Evolutionary conservation across 1,140 invertebrate species (phyloP).

Genomic region (Macrobrachium rosenbergii): DNA sequence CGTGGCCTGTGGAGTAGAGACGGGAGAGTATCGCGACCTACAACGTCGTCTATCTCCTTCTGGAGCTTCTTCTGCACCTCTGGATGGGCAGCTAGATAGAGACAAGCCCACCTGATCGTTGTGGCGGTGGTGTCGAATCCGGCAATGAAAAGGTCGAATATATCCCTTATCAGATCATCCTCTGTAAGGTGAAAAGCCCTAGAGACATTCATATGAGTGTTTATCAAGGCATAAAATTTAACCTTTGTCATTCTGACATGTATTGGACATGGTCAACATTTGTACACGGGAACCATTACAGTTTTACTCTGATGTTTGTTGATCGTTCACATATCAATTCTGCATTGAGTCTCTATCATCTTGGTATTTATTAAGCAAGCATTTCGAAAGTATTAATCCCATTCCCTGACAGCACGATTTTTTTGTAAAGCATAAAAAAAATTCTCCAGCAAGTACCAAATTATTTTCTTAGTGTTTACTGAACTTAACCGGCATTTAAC

Average conservation of each 20-base stretch:
- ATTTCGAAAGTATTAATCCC: not conserved
- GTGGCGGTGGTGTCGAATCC: constrained; percentile 62
- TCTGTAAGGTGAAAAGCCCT: not conserved
- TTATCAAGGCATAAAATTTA: not conserved
- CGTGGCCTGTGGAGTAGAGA: constrained; percentile 28
- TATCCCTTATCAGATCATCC: constrained; percentile 24
- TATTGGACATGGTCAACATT: too few relatives aligned
- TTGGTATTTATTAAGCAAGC: too few relatives aligned
- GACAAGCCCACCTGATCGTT: constrained; percentile 49
- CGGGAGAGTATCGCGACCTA: not conserved
- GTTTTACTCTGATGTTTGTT: too few relatives aligned
- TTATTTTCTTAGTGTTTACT: too few relatives aligned
- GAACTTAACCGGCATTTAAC: not conserved
- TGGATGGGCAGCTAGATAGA: constrained; percentile 53
- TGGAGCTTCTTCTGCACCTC: constrained; percentile 59
- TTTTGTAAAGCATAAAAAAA: not conserved
- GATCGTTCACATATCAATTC: too few relatives aligned
- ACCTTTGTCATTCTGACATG: not conserved
- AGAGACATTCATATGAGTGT: not conserved
- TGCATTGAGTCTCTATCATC: too few relatives aligned
- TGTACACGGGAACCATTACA: too few relatives aligned
- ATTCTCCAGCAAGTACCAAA: too few relatives aligned
- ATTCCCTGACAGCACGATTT: not conserved
- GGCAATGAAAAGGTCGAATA: constrained; percentile 63
- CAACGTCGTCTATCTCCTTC: constrained; percentile 51